These are phyloP conservation scores for Sesamia inferens DNA, from an alignment of 2,888 invertebrate species.

Conservation along the genomic window DNA sequence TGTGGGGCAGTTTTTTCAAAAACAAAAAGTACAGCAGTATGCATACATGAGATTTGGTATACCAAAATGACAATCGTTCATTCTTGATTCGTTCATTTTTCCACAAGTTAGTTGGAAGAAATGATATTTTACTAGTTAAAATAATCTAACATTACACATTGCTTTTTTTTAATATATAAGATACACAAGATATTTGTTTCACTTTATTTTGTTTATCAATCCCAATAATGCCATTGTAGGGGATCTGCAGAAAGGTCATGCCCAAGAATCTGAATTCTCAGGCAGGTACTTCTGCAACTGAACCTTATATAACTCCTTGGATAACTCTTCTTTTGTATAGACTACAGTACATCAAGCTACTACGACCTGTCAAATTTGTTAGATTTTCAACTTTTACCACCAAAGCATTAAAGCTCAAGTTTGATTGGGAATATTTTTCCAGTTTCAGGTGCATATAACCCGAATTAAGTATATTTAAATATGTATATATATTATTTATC, in stretches of 20 bases:
- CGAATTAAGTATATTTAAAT: too few species aligned
- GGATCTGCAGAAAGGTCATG: not conserved
- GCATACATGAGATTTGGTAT: constrained; percentile 55
- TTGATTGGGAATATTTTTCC: too few species aligned
- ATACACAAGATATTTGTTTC: not conserved
- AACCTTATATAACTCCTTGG: not conserved
- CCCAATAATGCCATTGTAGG: not conserved
- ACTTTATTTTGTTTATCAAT: not conserved
- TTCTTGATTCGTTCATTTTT: constrained; percentile 56
- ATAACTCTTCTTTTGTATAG: not conserved
- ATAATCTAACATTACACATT: constrained; percentile 61
- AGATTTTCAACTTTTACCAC: too few species aligned
- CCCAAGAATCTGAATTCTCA: not conserved
- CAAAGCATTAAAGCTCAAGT: too few species aligned
- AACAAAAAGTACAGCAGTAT: constrained; percentile 14
- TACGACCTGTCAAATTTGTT: too few species aligned
- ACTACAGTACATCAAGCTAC: not conserved
- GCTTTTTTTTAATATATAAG: constrained; percentile 23
- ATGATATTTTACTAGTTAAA: constrained; percentile 72
- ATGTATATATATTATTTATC: too few species aligned
- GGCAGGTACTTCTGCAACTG: not conserved
- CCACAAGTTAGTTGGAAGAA: constrained; percentile 60
- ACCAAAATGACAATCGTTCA: constrained; percentile 59
- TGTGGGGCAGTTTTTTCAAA: too few species aligned
- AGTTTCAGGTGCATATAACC: too few species aligned